These are phyloP conservation scores for Enteromius anoplus DNA, from an alignment of 2,797 vertebrate genomes.

Conservation along the genomic window DNA sequence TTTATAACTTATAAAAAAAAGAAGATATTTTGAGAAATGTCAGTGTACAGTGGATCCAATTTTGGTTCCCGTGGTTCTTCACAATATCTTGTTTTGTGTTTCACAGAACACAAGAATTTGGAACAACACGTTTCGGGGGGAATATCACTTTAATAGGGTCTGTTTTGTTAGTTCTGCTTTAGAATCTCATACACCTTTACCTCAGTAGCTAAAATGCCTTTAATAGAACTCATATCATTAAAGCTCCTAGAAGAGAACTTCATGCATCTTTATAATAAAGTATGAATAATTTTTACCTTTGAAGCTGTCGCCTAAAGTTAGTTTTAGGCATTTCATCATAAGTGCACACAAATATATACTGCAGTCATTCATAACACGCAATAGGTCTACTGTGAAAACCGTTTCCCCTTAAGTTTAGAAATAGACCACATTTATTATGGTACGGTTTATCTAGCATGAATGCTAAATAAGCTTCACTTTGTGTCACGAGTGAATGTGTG, in stretches of 20 bases:
- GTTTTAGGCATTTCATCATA: neutral
- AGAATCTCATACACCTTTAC: neutral
- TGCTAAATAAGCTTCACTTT: constrained; percentile 15
- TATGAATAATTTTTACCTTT: neutral
- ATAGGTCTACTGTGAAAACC: neutral
- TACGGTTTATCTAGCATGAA: neutral
- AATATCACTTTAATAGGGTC: neutral
- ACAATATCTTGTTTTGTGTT: neutral
- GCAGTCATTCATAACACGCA: neutral
- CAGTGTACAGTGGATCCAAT: neutral
- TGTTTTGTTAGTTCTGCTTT: neutral
- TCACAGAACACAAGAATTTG: no score
- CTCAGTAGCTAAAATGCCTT: neutral
- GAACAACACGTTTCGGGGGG: neutral
- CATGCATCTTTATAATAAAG: neutral
- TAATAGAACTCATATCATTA: neutral
- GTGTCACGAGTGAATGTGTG: neutral
- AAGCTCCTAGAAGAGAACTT: neutral
- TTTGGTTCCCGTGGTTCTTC: neutral
- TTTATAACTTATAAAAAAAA: neutral
- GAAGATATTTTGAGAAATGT: neutral
- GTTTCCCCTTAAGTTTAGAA: neutral
- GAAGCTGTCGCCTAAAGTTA: neutral
- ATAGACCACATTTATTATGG: neutral
- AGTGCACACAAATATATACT: neutral